Percentiles rank a stretch among this genome's conserved stretches.
phyloP scores from a whole-genome alignment of 2,797 vertebrate genomes.

The Percopsis omiscomaycus region DNA sequence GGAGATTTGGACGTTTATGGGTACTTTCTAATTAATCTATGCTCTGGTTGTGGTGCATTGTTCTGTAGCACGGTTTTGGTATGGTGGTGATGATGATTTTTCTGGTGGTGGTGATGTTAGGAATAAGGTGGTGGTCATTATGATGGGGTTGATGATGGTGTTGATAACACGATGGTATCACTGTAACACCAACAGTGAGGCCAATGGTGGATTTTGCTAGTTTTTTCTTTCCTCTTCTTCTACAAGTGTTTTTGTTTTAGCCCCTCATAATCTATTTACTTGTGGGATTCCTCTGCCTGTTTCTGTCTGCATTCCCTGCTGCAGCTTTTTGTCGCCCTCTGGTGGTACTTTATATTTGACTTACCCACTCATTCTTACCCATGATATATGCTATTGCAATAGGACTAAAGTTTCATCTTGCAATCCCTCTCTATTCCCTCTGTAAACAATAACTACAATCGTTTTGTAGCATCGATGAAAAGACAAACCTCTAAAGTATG shows the following conservation, averaged over 20 bases:
- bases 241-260: constrained; percentile 21
- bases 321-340: constrained; percentile 44
- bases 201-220: constrained; percentile 18
- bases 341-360: constrained; percentile 41
- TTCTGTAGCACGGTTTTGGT: constrained; percentile 1
- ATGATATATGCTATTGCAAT: too few relatives aligned
- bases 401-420: too few relatives aligned
- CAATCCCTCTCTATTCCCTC: too few relatives aligned
- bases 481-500: too few relatives aligned
- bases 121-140: constrained; percentile 14
- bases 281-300: constrained; percentile 19
- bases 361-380: too few relatives aligned
- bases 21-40: constrained; percentile 31
- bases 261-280: constrained; percentile 17
- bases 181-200: neutral
- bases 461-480: too few relatives aligned
- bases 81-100: constrained; percentile 19
- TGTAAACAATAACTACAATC: too few relatives aligned
- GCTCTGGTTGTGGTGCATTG: constrained; percentile 14
- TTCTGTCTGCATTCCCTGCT: constrained; percentile 15
- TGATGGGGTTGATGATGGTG: constrained; percentile 11
- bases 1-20: too few relatives aligned
- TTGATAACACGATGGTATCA: neutral
- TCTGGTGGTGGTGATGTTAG: neutral
- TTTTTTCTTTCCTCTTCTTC: constrained; percentile 10